Conservation (phyloP, 2,113 vertebrate genomes). For the Vidua chalybeata region DNA sequence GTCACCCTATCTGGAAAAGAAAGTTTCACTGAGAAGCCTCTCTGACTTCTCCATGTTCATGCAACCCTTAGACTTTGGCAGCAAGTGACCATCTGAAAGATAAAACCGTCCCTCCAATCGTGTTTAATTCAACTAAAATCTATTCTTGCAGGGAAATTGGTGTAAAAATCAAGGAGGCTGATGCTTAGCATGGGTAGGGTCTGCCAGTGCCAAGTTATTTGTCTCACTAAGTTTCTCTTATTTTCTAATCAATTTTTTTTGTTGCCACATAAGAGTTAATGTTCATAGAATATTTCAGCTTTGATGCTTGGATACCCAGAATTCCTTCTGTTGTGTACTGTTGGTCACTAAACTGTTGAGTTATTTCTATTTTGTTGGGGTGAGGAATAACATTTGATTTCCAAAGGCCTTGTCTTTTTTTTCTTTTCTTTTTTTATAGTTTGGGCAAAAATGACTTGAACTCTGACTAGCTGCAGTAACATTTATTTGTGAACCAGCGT, state of each 20-base stretch:
- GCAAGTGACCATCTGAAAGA: not conserved
- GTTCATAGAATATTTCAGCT: not conserved
- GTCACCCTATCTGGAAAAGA: not conserved
- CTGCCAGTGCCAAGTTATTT: not conserved
- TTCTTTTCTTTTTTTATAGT: not conserved
- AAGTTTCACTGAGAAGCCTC: not conserved
- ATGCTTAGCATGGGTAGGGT: not conserved
- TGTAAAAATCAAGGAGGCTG: not conserved
- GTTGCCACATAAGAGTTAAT: not conserved
- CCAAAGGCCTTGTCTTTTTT: not conserved
- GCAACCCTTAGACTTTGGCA: not conserved
- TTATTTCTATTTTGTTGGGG: not conserved
- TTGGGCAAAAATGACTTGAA: not conserved
- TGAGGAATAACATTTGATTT: not conserved
- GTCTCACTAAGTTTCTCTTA: not conserved
- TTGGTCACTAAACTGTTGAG: not conserved
- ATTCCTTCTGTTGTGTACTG: not conserved
- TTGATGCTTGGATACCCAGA: not conserved
- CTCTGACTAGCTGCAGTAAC: not conserved
- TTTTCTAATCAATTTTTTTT: not conserved
- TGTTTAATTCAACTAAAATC: constrained; percentile 5
- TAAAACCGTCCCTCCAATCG: not conserved
- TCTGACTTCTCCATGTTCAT: not conserved
- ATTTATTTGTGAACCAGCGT: not conserved
- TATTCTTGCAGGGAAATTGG: not conserved